A percentile compares a stretch with the other conserved stretches of the same genome.
Evolutionary conservation across 2,888 invertebrate species (phyloP).

Genomic region (Tridacna gigas): DNA sequence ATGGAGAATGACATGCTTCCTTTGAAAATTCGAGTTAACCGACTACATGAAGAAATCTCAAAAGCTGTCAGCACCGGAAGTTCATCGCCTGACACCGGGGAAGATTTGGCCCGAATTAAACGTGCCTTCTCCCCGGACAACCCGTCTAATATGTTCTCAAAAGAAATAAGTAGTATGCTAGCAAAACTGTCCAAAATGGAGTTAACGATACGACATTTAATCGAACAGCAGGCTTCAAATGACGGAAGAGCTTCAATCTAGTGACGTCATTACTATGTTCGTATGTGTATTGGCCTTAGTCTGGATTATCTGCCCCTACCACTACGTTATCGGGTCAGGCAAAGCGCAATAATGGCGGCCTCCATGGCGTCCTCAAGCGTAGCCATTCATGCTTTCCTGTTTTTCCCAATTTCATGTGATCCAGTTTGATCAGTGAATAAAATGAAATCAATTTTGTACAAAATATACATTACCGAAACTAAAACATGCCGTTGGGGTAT

Average conservation of each 20-base stretch:
- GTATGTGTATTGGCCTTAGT: too few relatives aligned
- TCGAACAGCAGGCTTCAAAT: conserved; percentile 49
- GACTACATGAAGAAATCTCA: conserved; percentile 65
- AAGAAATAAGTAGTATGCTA: conserved; percentile 60
- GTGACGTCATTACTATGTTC: not conserved
- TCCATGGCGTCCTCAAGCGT: too few relatives aligned
- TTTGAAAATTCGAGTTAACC: conserved; percentile 65
- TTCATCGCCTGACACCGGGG: conserved; percentile 47
- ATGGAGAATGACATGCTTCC: conserved; percentile 69
- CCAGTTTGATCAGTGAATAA: too few relatives aligned
- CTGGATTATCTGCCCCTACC: too few relatives aligned
- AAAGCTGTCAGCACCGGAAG: conserved; percentile 44
- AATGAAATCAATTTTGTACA: too few relatives aligned
- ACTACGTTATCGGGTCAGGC: too few relatives aligned
- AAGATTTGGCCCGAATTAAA: conserved; percentile 21
- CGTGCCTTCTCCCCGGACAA: conserved; percentile 48
- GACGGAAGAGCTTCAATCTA: conserved; percentile 53
- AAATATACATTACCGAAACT: too few relatives aligned
- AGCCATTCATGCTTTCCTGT: too few relatives aligned
- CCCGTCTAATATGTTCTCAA: conserved; percentile 44
- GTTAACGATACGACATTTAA: conserved; percentile 57
- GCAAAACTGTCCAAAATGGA: conserved; percentile 64
- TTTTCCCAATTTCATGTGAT: too few relatives aligned
- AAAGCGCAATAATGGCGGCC: too few relatives aligned
- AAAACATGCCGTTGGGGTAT: too few relatives aligned